Evolutionary conservation across 2,797 vertebrate species (phyloP).

Genomic region (Tragopan temminckii): DNA sequence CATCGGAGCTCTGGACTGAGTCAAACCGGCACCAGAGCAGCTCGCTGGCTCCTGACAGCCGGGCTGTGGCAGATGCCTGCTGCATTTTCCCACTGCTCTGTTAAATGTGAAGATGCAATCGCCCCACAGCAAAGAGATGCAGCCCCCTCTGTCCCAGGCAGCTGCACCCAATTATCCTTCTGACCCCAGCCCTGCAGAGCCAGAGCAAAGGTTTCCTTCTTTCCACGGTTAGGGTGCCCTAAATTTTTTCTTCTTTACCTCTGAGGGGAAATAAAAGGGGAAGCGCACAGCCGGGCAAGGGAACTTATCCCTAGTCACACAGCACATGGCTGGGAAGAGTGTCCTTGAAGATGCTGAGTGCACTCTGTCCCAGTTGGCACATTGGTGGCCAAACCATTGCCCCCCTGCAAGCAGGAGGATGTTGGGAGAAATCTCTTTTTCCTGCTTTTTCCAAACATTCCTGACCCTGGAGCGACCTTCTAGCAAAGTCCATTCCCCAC

Average conservation of each 20-base stretch:
- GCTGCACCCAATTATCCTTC: background rate
- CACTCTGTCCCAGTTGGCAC: fast-evolving
- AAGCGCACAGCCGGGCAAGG: background rate
- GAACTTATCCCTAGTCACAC: background rate
- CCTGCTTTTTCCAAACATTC: background rate
- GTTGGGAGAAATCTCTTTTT: background rate
- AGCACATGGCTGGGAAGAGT: background rate
- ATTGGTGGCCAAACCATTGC: background rate
- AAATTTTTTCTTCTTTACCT: conserved; percentile 50
- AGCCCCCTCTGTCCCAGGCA: background rate
- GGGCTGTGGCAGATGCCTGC: background rate
- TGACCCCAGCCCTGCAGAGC: background rate
- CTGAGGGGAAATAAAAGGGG: background rate
- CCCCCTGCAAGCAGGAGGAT: background rate
- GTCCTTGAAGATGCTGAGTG: background rate
- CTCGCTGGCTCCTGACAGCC: background rate
- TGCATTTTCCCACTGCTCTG: fast-evolving
- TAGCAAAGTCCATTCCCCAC: background rate
- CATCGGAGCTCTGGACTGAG: fast-evolving
- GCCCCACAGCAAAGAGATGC: background rate
- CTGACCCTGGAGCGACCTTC: fast-evolving
- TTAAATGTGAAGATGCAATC: fast-evolving
- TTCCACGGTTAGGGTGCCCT: conserved; percentile 46
- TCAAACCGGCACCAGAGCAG: background rate
- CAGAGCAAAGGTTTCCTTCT: conserved; percentile 23